These are phyloP conservation scores for Castor canadensis DNA, from an alignment of 2,113 vertebrate genomes.

Conservation along the genomic window DNA sequence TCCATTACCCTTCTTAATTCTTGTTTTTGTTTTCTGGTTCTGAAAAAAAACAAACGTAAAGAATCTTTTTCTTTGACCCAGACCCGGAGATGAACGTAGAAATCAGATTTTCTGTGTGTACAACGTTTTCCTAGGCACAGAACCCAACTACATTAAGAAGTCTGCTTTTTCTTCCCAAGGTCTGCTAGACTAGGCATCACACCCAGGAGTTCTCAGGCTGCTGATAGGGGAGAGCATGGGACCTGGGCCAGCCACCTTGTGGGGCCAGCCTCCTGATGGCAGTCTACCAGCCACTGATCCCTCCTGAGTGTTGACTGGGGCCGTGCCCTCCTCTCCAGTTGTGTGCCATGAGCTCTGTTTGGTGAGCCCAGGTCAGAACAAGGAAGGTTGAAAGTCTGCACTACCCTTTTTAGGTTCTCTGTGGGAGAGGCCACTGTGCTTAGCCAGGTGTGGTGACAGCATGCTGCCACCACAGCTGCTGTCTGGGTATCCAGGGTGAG, in stretches of 20 bases:
- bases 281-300: too few relatives aligned
- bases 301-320: neutral
- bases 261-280: neutral
- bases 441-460: neutral
- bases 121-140: neutral
- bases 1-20: neutral
- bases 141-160: neutral
- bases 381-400: neutral
- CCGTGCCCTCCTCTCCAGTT: too few relatives aligned
- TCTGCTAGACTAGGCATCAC: neutral
- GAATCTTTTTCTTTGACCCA: neutral
- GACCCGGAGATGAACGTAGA: neutral
- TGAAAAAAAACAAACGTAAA: conserved; percentile 18
- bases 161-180: neutral
- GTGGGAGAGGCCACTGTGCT: too few relatives aligned
- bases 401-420: neutral
- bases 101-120: neutral
- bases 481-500: neutral
- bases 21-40: neutral
- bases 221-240: neutral
- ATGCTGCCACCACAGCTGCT: neutral
- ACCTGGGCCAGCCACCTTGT: neutral
- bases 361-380: neutral
- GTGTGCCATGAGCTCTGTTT: neutral
- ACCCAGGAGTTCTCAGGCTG: neutral